Evolutionary conservation across 2,113 vertebrate species (phyloP), one percentile per base, ranked within the genome.

Genomic region (Cololabis saira): DNA sequence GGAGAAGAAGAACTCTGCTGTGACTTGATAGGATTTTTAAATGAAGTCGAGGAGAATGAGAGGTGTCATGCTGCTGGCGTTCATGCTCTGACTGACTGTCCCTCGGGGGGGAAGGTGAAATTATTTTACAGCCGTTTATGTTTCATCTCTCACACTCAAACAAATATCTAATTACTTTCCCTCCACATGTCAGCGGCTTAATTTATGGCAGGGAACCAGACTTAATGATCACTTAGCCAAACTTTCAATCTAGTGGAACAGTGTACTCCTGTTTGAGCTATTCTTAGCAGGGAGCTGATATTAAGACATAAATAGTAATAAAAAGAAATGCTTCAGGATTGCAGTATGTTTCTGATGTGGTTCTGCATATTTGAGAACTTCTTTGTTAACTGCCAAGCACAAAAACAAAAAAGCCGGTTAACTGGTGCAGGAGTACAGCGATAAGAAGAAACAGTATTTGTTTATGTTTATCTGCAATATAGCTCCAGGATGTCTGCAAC

Each of bases 151-250:
- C 72, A 14, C 64, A 67, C 37, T 67, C 48, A 71, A 78, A 76
- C 41, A 67, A 64, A 80, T 79, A 74, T 78, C 61, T 71, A 60
- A 82, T 83, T 65, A 60, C 64, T 60, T 40, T 63, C 47, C 48
- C 24, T 42, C 40, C 40, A 4, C 12, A 47, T 80, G 71, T 86
- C 81, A 79, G 57, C 69, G 51, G 61, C 30, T 15, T 10, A 47
- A 69, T 81, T 73, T 53, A 77, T 81, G 55, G 67, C 74, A 68
- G 53, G 51, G 67, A 81, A 80, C 59, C 76, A 77, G 68, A 75
- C 60, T 56, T 74, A 51, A 81, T 71, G 52, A 85, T 82, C 45
- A 53, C 45, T 63, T 51, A 37, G 49, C 12, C 14, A 4, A 58
- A 60, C 33, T n/a, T 58, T 49, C 61, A 80, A 67, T 66, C 68